These are phyloP conservation scores for Brienomyrus brachyistius DNA, from an alignment of 2,113 vertebrate genomes.

Conservation along the genomic window DNA sequence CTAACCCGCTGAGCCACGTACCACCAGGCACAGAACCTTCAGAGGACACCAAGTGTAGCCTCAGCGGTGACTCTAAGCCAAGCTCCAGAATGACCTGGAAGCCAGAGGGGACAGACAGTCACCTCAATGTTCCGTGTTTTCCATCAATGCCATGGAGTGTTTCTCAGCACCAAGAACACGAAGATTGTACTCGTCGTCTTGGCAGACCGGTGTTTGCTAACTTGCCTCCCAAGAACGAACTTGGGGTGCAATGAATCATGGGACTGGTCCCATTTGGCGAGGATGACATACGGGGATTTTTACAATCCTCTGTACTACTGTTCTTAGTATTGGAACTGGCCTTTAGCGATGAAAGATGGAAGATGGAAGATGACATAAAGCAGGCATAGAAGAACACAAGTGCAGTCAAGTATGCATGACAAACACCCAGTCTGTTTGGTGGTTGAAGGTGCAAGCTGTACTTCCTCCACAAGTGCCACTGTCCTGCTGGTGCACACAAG, in stretches of 20 bases:
- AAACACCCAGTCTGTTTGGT: neutral
- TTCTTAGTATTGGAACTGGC: neutral
- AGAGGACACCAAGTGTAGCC: neutral
- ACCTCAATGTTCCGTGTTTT: neutral
- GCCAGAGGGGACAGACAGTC: neutral
- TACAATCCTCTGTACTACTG: neutral
- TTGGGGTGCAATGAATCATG: neutral
- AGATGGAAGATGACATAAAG: neutral
- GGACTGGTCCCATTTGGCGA: neutral
- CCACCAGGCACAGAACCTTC: neutral
- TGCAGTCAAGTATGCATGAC: neutral
- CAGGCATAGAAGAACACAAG: neutral
- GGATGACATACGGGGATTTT: neutral
- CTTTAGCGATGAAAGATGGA: neutral
- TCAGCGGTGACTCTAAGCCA: neutral
- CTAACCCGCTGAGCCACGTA: neutral
- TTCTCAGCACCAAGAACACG: neutral
- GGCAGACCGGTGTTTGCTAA: neutral
- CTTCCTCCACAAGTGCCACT: neutral
- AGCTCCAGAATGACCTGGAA: neutral
- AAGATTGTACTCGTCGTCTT: neutral
- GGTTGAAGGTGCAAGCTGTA: neutral
- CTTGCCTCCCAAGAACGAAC: neutral
- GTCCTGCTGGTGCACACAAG: neutral
- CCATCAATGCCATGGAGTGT: neutral